Conservation (phyloP, 2,113 vertebrate genomes). For the Sinocyclocheilus grahami region DNA sequence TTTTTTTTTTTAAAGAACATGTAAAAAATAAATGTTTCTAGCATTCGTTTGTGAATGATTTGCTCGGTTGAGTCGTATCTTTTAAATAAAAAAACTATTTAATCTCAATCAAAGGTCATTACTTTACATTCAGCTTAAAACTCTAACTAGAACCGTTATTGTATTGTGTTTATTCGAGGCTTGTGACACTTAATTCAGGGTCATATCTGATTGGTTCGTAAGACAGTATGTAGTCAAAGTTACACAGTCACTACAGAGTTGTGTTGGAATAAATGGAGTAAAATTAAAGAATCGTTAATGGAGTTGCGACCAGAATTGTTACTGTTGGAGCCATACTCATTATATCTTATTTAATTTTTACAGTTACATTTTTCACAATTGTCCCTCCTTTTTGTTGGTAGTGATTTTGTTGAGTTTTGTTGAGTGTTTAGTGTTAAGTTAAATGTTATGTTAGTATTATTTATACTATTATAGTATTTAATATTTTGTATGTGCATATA, state of each 20-base stretch:
- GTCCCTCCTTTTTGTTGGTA: too few relatives aligned
- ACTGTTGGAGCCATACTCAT: too few relatives aligned
- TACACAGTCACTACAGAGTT: neutral
- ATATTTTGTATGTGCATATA: too few relatives aligned
- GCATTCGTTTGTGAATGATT: neutral
- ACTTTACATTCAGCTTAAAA: neutral
- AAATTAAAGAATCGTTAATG: neutral
- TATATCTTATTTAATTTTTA: too few relatives aligned
- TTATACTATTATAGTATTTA: too few relatives aligned
- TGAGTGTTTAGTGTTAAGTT: too few relatives aligned
- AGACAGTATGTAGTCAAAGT: neutral
- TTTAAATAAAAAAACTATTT: neutral
- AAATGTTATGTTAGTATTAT: too few relatives aligned
- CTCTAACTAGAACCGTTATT: neutral
- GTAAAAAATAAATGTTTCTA: too few relatives aligned
- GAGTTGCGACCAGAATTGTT: neutral
- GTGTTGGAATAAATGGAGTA: neutral
- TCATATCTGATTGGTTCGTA: neutral
- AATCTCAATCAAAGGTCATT: neutral
- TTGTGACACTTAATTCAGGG: neutral
- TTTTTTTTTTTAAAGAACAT: too few relatives aligned
- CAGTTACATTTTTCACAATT: too few relatives aligned
- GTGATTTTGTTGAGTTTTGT: too few relatives aligned
- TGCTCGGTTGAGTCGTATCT: neutral
- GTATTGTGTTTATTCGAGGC: neutral